Base-by-base conservation (phyloP, 2,797 vertebrate genomes). In the Antrozous pallidus region DNA sequence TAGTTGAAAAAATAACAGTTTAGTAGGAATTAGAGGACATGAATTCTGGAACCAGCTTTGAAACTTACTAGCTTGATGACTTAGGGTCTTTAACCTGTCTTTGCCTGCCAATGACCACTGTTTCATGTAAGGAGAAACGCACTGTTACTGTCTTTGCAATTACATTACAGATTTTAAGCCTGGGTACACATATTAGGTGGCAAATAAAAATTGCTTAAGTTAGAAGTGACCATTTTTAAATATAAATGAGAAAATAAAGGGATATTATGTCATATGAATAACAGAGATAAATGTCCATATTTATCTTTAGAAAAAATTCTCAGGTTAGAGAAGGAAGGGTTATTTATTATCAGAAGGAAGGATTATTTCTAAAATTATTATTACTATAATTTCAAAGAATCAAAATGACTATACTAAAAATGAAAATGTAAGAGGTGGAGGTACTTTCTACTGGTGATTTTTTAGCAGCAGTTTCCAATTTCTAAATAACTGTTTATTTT, bases 251-350 rank as follows among this genome's bases (percentile, higher is more conserved):
- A 88, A 85, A 83, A 88, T 58, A 67, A 67, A 88, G 38, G 9
- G 8, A 14, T 79, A 40, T 74, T 93, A 22, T 90, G 93, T 91
- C 49, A 75, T 70, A 28, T 89, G 73, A 95, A 84, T 65, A n/a
- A 45, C 3, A 85, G 12, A 79, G 6, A 8, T 74, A 82, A 79
- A 80, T 54, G 18, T 63, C 42, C 36, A 42, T 47, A n/a, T 61
- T 79, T 91, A 70, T 83, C 88, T 92, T 85, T 36, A 45, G 38
- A 92, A 74, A 74, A 85, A 84, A n/a, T 22, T 24, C 71, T 58
- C 36, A 56, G n/a, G 18, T 45, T 75, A 14, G 31, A 83, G 74
- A 75, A 89, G 12, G 47, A n/a, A n/a, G n/a, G n/a, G n/a, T n/a
- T 81, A 69, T 75, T 87, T 6, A 80, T 54, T 24, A 4, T 61